Base-by-base conservation (phyloP, 2,888 invertebrate species). In the Fabriciana adippe region DNA sequence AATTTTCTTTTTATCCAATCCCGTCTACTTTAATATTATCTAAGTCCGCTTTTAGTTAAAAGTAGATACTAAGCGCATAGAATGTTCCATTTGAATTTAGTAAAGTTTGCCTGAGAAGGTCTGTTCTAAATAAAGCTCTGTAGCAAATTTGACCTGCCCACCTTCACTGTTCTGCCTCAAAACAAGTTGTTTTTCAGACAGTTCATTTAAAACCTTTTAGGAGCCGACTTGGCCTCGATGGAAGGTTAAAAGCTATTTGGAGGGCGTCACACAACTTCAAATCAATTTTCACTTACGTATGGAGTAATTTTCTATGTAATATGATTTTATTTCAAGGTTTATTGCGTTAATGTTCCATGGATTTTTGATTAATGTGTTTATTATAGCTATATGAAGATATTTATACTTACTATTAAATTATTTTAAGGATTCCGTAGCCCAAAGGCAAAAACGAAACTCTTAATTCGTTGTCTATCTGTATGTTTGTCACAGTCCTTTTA, bases 201-300 rank as follows among this genome's bases (percentile, higher is more conserved):
- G n/a, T 60, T 50, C 47, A 66, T 60, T 54, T 60, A 59, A 66
- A 66, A 60, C 35, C 54, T 66, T 60, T 66, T 55, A 66, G 48
- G n/a, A 48, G 54, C 16, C 53, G 16, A 55, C 18, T 55, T 53
- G 66, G 50, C 48, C 53, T 66, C 47, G 59, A 14, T 6, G 54
- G 26, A 51, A 55, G 55, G 60, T 66, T 60, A 48, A 60, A 60
- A 66, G 60, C 54, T 60, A 35, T 35, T 51, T 50, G 50, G 50
- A 54, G 54, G 41, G n/a, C n/a, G 15, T 45, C 45, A 41, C 45
- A 35, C 45, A 26, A 16, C 51, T 45, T 57, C 26, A 15, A 57
- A 59, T 31, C 59, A 48, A 51, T 55, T 66, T 55, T 21, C 60
- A 66, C 60, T 48, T 60, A 45, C 48, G 11, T 54, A 54, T 66